Conservation (phyloP, 2,888 invertebrate species). For the Selenia dentaria region DNA sequence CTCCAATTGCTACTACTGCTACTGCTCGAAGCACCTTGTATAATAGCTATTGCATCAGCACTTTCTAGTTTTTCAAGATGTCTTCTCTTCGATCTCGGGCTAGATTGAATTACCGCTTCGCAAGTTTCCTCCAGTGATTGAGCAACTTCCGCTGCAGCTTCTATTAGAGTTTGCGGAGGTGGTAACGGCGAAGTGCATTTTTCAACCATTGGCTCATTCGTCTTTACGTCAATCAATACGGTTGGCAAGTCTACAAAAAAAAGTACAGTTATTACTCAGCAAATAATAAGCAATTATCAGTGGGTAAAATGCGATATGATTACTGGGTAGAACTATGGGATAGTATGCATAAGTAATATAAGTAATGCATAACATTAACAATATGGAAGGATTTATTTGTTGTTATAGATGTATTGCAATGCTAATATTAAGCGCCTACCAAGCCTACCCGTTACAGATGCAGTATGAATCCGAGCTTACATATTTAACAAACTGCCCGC, state of each 20-base stretch:
- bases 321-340: too few species aligned
- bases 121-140: constrained; percentile 88
- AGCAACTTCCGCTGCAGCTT: constrained; percentile 88
- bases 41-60: constrained; percentile 71
- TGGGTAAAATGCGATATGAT: too few species aligned
- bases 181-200: constrained; percentile 55
- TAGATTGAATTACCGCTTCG: constrained; percentile 87
- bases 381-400: too few species aligned
- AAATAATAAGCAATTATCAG: too few species aligned
- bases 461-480: too few species aligned
- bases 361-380: too few species aligned
- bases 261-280: too few species aligned
- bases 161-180: constrained; percentile 79
- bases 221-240: constrained; percentile 47
- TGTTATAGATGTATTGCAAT: too few species aligned
- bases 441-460: too few species aligned
- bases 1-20: constrained; percentile 83
- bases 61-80: constrained; percentile 80
- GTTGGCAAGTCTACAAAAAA: constrained; percentile 56
- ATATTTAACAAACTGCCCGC: too few species aligned
- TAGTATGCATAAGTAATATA: too few species aligned
- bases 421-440: too few species aligned
- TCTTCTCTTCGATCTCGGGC: constrained; percentile 81
- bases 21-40: constrained; percentile 78
- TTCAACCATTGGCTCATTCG: constrained; percentile 49